phyloP scores from a whole-genome alignment of 2,797 vertebrate species.

The Cyprinodon diabolis region DNA sequence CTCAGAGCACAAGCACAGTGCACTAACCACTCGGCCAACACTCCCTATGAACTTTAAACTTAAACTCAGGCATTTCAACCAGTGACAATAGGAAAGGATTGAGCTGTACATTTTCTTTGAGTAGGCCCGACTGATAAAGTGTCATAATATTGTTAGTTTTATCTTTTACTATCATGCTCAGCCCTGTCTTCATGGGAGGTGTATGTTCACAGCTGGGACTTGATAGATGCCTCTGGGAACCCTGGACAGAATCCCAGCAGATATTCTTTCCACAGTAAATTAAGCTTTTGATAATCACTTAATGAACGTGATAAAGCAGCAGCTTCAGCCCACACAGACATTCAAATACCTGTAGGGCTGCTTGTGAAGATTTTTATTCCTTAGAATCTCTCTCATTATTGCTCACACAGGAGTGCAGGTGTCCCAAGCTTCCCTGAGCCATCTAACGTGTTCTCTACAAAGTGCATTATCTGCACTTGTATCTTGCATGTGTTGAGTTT shows the following conservation, averaged over 20 bases:
- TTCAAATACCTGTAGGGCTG: constrained; percentile 52
- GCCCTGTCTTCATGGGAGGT: constrained; percentile 1
- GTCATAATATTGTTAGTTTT: not conserved
- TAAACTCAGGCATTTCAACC: not conserved
- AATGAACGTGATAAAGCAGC: constrained; percentile 68
- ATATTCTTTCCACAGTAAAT: constrained; percentile 55
- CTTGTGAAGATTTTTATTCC: constrained; percentile 24
- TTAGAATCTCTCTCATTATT: constrained; percentile 40
- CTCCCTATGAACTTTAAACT: too few species aligned
- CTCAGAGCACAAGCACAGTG: too few species aligned
- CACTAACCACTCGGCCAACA: too few species aligned
- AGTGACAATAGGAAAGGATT: not conserved
- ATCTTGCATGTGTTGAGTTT: constrained; percentile 40
- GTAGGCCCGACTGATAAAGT: not conserved
- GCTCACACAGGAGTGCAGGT: constrained; percentile 29
- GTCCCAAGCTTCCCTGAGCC: constrained; percentile 39
- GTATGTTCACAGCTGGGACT: not conserved
- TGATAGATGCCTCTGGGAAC: constrained; percentile 13
- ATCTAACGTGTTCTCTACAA: constrained; percentile 34
- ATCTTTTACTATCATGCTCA: constrained; percentile 3
- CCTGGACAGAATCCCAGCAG: constrained; percentile 53
- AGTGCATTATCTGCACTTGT: constrained; percentile 31
- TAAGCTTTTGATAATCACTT: constrained; percentile 67
- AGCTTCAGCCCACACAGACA: constrained; percentile 51
- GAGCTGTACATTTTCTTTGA: not conserved